Percentiles rank a stretch among this genome's conserved stretches.
Evolutionary conservation across 2,888 invertebrate species (phyloP).

Genomic region (Gastrophysa polygoni): DNA sequence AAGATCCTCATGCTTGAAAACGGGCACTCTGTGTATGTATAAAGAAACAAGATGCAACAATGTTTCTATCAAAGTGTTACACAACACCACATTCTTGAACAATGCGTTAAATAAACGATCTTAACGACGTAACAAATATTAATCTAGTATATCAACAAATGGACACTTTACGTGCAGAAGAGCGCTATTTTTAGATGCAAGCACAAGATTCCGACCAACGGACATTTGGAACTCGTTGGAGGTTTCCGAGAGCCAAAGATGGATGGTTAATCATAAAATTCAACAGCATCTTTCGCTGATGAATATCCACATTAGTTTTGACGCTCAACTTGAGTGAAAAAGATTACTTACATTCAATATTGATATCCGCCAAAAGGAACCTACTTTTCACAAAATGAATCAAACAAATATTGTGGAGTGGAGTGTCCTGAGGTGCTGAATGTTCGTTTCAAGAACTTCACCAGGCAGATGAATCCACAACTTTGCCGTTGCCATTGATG

Average conservation of each 20-base stretch:
- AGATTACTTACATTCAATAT: too few species aligned
- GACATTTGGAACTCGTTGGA: not conserved
- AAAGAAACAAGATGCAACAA: not conserved
- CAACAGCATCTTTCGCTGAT: not conserved
- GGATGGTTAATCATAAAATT: not conserved
- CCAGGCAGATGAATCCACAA: too few species aligned
- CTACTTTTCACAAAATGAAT: too few species aligned
- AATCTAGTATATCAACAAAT: slow-evolving; percentile 8
- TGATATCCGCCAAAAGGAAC: too few species aligned
- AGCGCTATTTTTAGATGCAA: slow-evolving; percentile 15
- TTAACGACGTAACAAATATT: slow-evolving; percentile 15
- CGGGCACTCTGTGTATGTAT: too few species aligned
- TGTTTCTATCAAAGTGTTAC: slow-evolving; percentile 5
- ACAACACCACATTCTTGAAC: slow-evolving; percentile 2
- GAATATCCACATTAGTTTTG: too few species aligned
- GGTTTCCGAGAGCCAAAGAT: not conserved
- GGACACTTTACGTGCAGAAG: slow-evolving; percentile 7
- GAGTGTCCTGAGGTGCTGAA: too few species aligned
- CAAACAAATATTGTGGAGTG: too few species aligned
- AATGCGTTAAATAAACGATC: slow-evolving; percentile 11
- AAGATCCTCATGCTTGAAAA: too few species aligned
- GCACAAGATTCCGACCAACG: slow-evolving; percentile 11
- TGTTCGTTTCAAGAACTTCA: too few species aligned
- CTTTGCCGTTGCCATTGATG: too few species aligned
- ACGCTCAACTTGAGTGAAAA: too few species aligned